phyloP scores from a whole-genome alignment of 2,888 invertebrate genomes.

The Xylota sylvarum region DNA sequence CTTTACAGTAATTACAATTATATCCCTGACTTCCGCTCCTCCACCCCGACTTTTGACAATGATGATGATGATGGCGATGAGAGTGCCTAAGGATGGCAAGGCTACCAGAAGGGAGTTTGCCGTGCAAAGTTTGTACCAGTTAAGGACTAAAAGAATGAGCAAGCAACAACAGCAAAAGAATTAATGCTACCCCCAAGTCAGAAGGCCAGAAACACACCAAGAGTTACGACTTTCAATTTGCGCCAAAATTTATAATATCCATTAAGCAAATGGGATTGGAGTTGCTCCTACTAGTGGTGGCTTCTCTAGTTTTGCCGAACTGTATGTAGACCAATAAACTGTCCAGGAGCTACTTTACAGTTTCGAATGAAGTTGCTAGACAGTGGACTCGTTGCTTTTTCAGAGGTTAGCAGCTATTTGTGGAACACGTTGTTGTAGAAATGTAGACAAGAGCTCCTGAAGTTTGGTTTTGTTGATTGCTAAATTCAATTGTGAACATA shows the following conservation, averaged over 20 bases:
- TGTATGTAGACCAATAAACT: slow-evolving; percentile 43
- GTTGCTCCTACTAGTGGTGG: slow-evolving; percentile 36
- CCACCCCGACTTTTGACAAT: slow-evolving; percentile 69
- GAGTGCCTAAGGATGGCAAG: slow-evolving; percentile 59
- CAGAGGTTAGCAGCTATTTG: slow-evolving; percentile 15
- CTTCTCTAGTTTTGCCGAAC: slow-evolving; percentile 19
- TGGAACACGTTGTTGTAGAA: slow-evolving; percentile 37
- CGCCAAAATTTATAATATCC: slow-evolving; percentile 85
- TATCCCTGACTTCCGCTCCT: slow-evolving; percentile 61
- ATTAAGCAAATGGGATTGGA: slow-evolving; percentile 84
- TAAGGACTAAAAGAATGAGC: slow-evolving; percentile 30
- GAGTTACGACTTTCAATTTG: slow-evolving; percentile 85
- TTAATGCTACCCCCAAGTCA: slow-evolving; percentile 66
- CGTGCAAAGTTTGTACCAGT: slow-evolving; percentile 50
- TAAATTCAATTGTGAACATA: slow-evolving; percentile 47
- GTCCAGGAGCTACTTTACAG: slow-evolving; percentile 62
- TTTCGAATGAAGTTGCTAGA: slow-evolving; percentile 66
- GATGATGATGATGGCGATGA: slow-evolving; percentile 69
- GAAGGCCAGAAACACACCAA: slow-evolving; percentile 79
- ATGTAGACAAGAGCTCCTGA: slow-evolving; percentile 7
- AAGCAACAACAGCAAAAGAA: slow-evolving; percentile 69
- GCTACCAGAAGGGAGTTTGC: slow-evolving; percentile 35
- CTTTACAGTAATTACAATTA: slow-evolving; percentile 82
- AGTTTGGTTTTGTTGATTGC: slow-evolving; percentile 40
- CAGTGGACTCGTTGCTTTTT: slow-evolving; percentile 8